Conservation (phyloP, 92 coral and sea anemone species). For the Anthopleura xanthogrammica region DNA sequence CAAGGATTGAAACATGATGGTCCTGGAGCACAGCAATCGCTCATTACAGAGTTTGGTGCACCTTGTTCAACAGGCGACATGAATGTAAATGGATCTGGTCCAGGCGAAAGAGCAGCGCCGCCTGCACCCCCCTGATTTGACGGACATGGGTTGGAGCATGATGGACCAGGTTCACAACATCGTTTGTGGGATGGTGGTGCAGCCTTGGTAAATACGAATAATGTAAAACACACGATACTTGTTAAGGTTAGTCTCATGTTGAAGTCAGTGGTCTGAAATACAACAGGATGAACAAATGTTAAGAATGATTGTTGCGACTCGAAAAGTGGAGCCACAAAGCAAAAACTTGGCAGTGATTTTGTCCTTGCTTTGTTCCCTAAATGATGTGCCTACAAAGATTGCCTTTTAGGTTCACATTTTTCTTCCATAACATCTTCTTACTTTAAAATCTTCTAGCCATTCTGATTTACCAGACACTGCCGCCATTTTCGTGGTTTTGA, state of each 20-base stretch:
- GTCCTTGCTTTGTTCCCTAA: too few species aligned
- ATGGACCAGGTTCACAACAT: slow-evolving; percentile 51
- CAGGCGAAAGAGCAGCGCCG: neutral
- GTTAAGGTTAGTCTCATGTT: slow-evolving; percentile 60
- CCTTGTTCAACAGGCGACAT: slow-evolving; percentile 32
- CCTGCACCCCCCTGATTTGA: slow-evolving; percentile 17
- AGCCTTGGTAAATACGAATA: slow-evolving; percentile 52
- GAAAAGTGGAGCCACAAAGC: too few species aligned
- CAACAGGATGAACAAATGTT: neutral
- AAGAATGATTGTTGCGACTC: too few species aligned
- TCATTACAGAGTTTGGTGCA: slow-evolving; percentile 14
- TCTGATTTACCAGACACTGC: too few species aligned
- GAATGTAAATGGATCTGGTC: slow-evolving; percentile 38
- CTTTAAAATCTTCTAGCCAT: too few species aligned
- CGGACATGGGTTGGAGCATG: slow-evolving; percentile 47
- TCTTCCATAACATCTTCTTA: too few species aligned
- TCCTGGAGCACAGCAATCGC: slow-evolving; percentile 63
- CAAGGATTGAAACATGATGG: slow-evolving; percentile 71
- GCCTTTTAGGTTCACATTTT: too few species aligned
- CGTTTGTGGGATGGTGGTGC: slow-evolving; percentile 39
- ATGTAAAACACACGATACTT: slow-evolving; percentile 51
- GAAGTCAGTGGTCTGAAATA: slow-evolving; percentile 44
- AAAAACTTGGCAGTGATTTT: too few species aligned
- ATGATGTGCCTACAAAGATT: too few species aligned
- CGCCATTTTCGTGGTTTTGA: too few species aligned